A percentile compares a stretch with the other conserved stretches of the same genome.
Conservation (phyloP, 2,888 invertebrate genomes). For the Archaeoteleia sp. region DNA sequence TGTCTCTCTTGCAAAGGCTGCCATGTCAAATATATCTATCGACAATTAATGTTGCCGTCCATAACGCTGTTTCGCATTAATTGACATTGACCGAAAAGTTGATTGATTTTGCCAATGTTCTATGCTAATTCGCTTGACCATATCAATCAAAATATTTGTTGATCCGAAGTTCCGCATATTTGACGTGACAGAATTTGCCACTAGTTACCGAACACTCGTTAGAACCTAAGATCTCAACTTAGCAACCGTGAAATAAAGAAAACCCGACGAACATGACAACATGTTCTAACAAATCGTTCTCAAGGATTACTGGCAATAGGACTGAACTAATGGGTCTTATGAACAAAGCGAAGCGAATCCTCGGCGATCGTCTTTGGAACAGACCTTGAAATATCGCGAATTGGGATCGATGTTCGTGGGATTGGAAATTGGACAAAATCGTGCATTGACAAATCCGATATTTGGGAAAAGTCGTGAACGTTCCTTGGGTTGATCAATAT, state of each 20-base stretch:
- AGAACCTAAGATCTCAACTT: constrained; percentile 57
- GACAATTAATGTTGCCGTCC: constrained; percentile 34
- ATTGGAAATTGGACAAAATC: background rate
- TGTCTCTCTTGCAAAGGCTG: constrained; percentile 51
- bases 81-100: constrained; percentile 20
- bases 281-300: constrained; percentile 51
- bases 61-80: constrained; percentile 31
- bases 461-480: too few relatives aligned
- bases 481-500: too few relatives aligned
- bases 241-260: constrained; percentile 50
- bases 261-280: constrained; percentile 55
- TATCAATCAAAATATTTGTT: constrained; percentile 5
- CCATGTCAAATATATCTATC: constrained; percentile 49
- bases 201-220: constrained; percentile 48
- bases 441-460: too few relatives aligned
- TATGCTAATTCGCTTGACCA: constrained; percentile 16
- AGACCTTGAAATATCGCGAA: background rate
- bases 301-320: constrained; percentile 42
- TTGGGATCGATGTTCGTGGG: background rate
- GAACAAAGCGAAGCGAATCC: constrained; percentile 47
- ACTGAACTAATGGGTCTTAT: constrained; percentile 44
- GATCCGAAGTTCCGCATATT: constrained; percentile 24
- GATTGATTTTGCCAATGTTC: constrained; percentile 13
- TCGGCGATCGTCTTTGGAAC: background rate
- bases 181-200: constrained; percentile 50